These are phyloP conservation scores for Augochlorella aurata DNA, from an alignment of 2,888 invertebrate genomes.

Conservation along the genomic window DNA sequence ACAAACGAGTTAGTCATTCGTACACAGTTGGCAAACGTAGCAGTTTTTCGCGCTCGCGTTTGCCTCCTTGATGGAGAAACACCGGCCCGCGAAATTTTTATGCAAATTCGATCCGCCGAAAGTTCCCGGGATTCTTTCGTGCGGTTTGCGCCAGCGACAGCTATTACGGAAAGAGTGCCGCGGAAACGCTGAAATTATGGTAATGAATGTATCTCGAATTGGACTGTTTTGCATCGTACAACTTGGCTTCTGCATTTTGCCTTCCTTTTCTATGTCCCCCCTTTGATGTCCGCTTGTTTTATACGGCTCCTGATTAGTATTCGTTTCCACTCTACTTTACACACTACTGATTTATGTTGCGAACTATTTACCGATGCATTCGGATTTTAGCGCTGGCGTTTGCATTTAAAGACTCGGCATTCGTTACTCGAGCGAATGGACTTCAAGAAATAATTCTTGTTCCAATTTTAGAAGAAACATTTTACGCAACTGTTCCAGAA, in stretches of 20 bases:
- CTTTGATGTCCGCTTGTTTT: constrained; percentile 8
- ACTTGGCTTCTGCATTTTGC: neutral
- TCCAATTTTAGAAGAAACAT: too few species aligned
- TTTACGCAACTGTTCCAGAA: neutral
- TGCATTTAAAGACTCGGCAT: neutral
- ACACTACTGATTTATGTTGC: neutral
- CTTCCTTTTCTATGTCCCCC: neutral
- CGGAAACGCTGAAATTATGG: constrained; percentile 30
- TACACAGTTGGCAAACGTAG: constrained; percentile 14
- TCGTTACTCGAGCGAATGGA: neutral
- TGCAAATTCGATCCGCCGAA: constrained; percentile 26
- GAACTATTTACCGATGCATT: neutral
- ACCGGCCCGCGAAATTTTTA: constrained; percentile 30
- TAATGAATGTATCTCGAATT: constrained; percentile 34
- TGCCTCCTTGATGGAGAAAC: constrained; percentile 15
- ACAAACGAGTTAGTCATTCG: constrained; percentile 12
- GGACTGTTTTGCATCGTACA: constrained; percentile 31
- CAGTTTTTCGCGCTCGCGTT: constrained; percentile 9
- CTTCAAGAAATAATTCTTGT: neutral
- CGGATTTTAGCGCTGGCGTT: neutral
- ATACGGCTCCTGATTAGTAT: neutral
- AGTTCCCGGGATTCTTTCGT: neutral
- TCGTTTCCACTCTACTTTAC: neutral
- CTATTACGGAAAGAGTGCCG: constrained; percentile 18
- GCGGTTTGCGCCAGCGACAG: constrained; percentile 10